phyloP scores from a whole-genome alignment of 1,140 invertebrate species.

The Drosophila funebris region DNA sequence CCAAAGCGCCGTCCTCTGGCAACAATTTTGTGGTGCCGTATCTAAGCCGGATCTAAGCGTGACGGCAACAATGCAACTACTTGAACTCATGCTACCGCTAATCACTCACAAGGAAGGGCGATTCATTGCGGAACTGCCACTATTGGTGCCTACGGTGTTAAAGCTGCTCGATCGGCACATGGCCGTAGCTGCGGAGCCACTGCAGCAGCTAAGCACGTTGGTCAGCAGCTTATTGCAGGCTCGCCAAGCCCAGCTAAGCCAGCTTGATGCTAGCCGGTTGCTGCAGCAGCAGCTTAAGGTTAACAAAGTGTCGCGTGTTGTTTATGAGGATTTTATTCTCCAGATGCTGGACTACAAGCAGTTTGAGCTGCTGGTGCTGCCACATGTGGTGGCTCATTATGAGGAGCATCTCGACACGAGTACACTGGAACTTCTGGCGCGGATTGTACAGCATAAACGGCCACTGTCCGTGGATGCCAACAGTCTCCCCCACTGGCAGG shows the following conservation, averaged over 20 bases:
- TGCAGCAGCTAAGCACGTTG: slow-evolving; percentile 41
- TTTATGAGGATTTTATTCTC: slow-evolving; percentile 87
- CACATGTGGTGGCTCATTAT: slow-evolving; percentile 87
- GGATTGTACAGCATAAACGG: slow-evolving; percentile 88
- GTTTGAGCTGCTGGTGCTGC: slow-evolving; percentile 90
- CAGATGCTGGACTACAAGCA: slow-evolving; percentile 87
- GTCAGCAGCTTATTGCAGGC: slow-evolving; percentile 59
- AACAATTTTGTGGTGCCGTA: slow-evolving; percentile 60
- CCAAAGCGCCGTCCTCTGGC: slow-evolving; percentile 87
- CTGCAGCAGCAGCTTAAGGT: slow-evolving; percentile 86
- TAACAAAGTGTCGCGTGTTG: slow-evolving; percentile 79
- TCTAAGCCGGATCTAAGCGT: not conserved
- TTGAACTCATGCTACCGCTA: slow-evolving; percentile 85
- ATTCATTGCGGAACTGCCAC: slow-evolving; percentile 86
- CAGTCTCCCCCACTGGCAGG: slow-evolving; percentile 86
- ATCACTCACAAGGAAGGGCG: slow-evolving; percentile 87
- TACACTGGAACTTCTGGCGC: slow-evolving; percentile 87
- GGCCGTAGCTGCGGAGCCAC: not conserved
- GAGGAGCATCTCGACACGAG: slow-evolving; percentile 85
- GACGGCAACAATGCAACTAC: slow-evolving; percentile 32
- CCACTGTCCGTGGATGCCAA: slow-evolving; percentile 86
- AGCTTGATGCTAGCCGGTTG: slow-evolving; percentile 88
- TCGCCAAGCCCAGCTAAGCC: slow-evolving; percentile 86
- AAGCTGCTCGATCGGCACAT: slow-evolving; percentile 84
- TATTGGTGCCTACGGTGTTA: slow-evolving; percentile 85